Conservation (phyloP, 1,140 invertebrate species). For the Mylabris phalerata region DNA sequence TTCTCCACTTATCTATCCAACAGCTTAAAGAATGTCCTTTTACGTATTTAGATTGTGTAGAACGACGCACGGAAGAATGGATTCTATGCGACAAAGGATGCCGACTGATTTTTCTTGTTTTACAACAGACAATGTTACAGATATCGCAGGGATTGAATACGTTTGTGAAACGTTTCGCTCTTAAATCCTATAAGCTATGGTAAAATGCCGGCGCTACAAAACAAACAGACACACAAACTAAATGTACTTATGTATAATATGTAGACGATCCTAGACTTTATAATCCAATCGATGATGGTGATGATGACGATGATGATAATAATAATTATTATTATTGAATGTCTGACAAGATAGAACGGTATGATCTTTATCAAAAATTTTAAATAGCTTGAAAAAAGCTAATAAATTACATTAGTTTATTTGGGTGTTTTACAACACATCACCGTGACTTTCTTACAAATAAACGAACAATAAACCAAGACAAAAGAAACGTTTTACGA, state of each 20-base stretch:
- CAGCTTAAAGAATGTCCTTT: conserved; percentile 39
- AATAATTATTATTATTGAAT: too few relatives aligned
- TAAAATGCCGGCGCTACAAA: too few relatives aligned
- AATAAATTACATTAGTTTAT: conserved; percentile 2
- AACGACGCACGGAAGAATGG: conserved; percentile 34
- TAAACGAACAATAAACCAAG: conserved; percentile 19
- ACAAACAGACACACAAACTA: too few relatives aligned
- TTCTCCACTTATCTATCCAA: conserved; percentile 34
- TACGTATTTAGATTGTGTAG: conserved; percentile 39
- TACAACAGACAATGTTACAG: conserved; percentile 36
- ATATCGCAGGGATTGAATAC: conserved; percentile 27
- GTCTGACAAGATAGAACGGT: too few relatives aligned
- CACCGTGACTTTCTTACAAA: conserved; percentile 18
- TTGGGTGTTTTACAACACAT: conserved; percentile 5
- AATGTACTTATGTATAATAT: too few relatives aligned
- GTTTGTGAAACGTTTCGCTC: conserved; percentile 10
- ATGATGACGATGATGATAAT: too few relatives aligned
- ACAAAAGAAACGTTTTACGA: conserved; percentile 22
- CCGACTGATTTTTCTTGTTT: conserved; percentile 38
- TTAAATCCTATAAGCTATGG: conserved; percentile 10
- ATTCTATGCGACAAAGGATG: conserved; percentile 35
- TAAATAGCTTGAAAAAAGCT: too few relatives aligned
- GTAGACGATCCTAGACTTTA: too few relatives aligned
- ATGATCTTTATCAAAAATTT: too few relatives aligned
- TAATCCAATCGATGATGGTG: too few relatives aligned